These are phyloP conservation scores for Neosalanx taihuensis DNA, from an alignment of 2,797 vertebrate species.

Conservation along the genomic window DNA sequence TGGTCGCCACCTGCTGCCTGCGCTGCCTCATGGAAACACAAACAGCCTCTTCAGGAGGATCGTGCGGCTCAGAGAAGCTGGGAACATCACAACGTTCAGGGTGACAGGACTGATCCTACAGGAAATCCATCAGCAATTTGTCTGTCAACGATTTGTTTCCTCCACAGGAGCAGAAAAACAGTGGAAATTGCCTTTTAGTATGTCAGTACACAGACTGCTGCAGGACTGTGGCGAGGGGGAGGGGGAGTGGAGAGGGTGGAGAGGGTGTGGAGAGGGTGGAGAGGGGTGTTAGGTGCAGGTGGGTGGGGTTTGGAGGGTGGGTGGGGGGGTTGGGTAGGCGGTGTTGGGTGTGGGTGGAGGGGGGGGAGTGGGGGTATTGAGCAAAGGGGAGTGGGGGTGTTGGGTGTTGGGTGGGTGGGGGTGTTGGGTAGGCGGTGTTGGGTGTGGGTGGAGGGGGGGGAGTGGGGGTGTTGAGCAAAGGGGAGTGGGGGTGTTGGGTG, in stretches of 20 bases:
- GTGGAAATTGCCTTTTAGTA: slow-evolving; percentile 72
- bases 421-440: neutral
- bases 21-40: too few relatives aligned
- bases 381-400: slow-evolving; percentile 33
- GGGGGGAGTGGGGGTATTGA: neutral
- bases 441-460: neutral
- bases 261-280: neutral
- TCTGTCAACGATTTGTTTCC: slow-evolving; percentile 60
- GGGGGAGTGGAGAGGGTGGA: slow-evolving; percentile 14
- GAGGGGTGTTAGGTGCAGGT: too few relatives aligned
- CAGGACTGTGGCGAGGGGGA: slow-evolving; percentile 17
- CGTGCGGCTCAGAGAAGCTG: too few relatives aligned
- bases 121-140: slow-evolving; percentile 47
- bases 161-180: slow-evolving; percentile 47
- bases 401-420: neutral
- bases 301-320: neutral
- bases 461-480: slow-evolving; percentile 12
- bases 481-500: slow-evolving; percentile 29
- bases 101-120: neutral
- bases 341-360: too few relatives aligned
- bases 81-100: too few relatives aligned
- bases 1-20: too few relatives aligned
- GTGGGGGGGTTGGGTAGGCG: too few relatives aligned
- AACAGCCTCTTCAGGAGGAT: too few relatives aligned
- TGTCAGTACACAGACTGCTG: slow-evolving; percentile 40